Percentiles rank a stretch among this genome's conserved stretches.
Conservation (phyloP, 1,140 invertebrate genomes). For the Leptinotarsa defecta region DNA sequence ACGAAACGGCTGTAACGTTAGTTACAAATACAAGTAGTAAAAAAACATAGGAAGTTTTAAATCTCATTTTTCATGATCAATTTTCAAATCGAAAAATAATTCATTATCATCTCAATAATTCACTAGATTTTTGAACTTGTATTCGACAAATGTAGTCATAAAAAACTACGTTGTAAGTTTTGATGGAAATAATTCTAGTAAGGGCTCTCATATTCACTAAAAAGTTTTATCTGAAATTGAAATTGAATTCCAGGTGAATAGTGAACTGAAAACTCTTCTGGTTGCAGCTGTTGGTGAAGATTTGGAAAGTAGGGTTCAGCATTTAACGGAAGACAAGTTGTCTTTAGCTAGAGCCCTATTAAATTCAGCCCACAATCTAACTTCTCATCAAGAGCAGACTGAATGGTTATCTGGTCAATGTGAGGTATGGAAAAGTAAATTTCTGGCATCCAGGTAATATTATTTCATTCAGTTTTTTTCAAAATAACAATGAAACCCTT, state of each 20-base stretch:
- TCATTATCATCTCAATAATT: background rate
- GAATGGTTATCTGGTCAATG: constrained; percentile 91
- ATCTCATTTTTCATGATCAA: background rate
- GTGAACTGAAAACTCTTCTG: constrained; percentile 88
- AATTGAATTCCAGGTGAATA: constrained; percentile 73
- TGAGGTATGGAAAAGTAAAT: constrained; percentile 95
- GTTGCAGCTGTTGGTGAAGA: constrained; percentile 95
- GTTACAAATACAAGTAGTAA: too few species aligned
- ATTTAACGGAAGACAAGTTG: constrained; percentile 88
- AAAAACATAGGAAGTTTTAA: too few species aligned
- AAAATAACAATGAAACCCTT: background rate
- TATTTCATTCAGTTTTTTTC: background rate
- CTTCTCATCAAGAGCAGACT: constrained; percentile 87
- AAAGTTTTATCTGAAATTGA: too few species aligned
- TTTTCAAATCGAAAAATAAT: too few species aligned
- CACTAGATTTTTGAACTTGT: background rate
- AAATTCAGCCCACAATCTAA: constrained; percentile 81
- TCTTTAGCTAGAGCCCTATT: constrained; percentile 83
- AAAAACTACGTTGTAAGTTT: too few species aligned
- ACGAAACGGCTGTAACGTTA: too few species aligned
- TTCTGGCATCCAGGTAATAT: constrained; percentile 82
- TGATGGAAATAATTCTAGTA: too few species aligned
- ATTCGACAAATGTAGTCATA: too few species aligned
- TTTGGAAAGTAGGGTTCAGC: constrained; percentile 84
- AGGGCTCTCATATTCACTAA: too few species aligned